A percentile compares a stretch with the other conserved stretches of the same genome.
phyloP scores from a whole-genome alignment of 2,888 invertebrate species.

The Auanema sp. region DNA sequence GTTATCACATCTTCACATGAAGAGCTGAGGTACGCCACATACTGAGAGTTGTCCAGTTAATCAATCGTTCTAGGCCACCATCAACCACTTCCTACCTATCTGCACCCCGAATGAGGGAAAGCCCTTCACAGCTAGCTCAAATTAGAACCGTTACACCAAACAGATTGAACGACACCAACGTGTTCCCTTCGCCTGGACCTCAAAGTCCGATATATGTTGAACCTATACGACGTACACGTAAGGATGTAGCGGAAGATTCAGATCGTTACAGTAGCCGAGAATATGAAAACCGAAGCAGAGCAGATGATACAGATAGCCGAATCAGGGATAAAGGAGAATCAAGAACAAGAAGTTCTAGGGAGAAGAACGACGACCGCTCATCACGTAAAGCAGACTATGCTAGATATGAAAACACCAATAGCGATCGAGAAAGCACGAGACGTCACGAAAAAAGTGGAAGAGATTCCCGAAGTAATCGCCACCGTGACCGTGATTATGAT shows the following conservation, averaged over 20 bases:
- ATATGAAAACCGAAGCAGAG: too few species aligned
- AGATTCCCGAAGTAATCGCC: too few species aligned
- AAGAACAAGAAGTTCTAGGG: too few species aligned
- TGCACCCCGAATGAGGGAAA: not conserved
- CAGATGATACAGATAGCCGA: too few species aligned
- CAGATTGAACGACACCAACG: not conserved
- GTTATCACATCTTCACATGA: slow-evolving; percentile 15
- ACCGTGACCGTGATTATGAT: too few species aligned
- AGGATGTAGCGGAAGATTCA: slow-evolving; percentile 4
- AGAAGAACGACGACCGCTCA: too few species aligned
- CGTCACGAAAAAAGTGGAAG: slow-evolving; percentile 9
- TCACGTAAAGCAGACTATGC: too few species aligned
- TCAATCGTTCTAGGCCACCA: not conserved
- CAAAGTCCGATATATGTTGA: slow-evolving; percentile 19
- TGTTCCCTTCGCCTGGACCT: not conserved
- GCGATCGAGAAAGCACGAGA: too few species aligned
- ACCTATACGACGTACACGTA: not conserved
- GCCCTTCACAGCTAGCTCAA: slow-evolving; percentile 10
- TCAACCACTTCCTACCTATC: not conserved
- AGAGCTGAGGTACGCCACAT: not conserved
- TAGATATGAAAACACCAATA: too few species aligned
- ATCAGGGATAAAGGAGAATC: too few species aligned
- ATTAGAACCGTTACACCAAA: not conserved
- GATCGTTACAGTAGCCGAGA: slow-evolving; percentile 14
- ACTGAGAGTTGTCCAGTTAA: too few species aligned